Evolutionary conservation across 2,888 invertebrate species (phyloP), one percentile per base, ranked within the genome.

Genomic region (Sesia bembeciformis): DNA sequence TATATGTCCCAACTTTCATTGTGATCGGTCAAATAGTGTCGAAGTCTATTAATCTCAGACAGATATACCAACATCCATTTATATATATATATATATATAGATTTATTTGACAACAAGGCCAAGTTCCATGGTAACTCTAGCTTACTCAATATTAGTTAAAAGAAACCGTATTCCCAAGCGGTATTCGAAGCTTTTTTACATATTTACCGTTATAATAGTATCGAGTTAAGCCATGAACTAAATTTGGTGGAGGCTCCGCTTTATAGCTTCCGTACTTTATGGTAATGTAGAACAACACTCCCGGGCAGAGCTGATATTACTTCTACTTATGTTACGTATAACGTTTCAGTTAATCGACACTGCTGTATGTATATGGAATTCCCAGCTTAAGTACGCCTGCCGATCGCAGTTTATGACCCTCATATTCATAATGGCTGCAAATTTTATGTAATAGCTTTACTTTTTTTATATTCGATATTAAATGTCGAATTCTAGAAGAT

Each of bases 211-310:
- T 64, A 62, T 66, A 62, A 64, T 62, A 58, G 60, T 71, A 75
- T 77, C 70, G 73, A 74, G 67, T 66, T 59, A 59, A 68, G 68
- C 67, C 66, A 67, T 67, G 66, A 74, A 73, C 75, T 71, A 74
- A 79, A 81, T 80, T 78, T 73, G 65, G 72, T 71, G 63, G 58
- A 54, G 69, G 70, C 68, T 68, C 63, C 70, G 63, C 67, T 82
- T 81, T 83, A 82, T 76, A 64, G 73, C 78, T 80, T 79, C 79
- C 80, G 71, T 75, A 76, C 70, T 83, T 84, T 82, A 84, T 84
- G 82, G 67, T 81, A 84, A 84, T 83, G 66, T 70, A 64, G 64
- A 56, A 58, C 51, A 54, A 56, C 53, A 54, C 56, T 51, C 51
- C 54, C 53, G 49, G 39, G 23, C 38, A 5, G 7, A 46, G 39